Percentiles rank a stretch among this genome's conserved stretches.
These are phyloP conservation scores for Dryadula phaetusa DNA, from an alignment of 2,888 invertebrate species.

Conservation along the genomic window DNA sequence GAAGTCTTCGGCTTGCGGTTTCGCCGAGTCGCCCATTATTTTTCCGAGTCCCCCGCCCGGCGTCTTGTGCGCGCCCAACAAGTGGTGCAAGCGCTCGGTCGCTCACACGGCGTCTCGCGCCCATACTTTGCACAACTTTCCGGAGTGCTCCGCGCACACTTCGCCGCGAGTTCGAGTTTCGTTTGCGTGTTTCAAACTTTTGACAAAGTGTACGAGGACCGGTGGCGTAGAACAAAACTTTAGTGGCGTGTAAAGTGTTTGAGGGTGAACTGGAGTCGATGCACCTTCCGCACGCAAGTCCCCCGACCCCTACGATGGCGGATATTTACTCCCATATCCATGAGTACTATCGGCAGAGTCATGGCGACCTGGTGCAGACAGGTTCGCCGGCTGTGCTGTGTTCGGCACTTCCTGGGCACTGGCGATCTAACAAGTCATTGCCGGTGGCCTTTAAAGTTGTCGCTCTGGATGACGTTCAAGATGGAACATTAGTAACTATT, in stretches of 20 bases:
- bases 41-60: constrained; percentile 77
- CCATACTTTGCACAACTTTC: constrained; percentile 78
- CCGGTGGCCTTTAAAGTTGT: constrained; percentile 98
- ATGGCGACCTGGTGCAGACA: constrained; percentile 96
- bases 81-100: constrained; percentile 65
- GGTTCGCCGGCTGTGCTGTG: constrained; percentile 98
- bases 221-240: constrained; percentile 72
- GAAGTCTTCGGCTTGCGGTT: constrained; percentile 82
- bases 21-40: constrained; percentile 72
- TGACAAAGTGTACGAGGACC: constrained; percentile 67
- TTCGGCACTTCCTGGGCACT: constrained; percentile 96
- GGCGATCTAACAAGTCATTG: constrained; percentile 98
- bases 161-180: constrained; percentile 68
- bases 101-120: constrained; percentile 70
- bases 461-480: constrained; percentile 95
- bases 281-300: constrained; percentile 87
- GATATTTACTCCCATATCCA: constrained; percentile 90
- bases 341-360: constrained; percentile 93
- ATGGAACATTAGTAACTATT: constrained; percentile 97
- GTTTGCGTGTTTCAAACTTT: constrained; percentile 60
- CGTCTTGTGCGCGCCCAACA: constrained; percentile 81
- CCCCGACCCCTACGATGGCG: constrained; percentile 86
- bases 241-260: constrained; percentile 73
- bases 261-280: constrained; percentile 81
- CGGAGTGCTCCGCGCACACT: constrained; percentile 71